Conservation (phyloP, 2,797 vertebrate species). For the Buphagus erythrorhynchus region DNA sequence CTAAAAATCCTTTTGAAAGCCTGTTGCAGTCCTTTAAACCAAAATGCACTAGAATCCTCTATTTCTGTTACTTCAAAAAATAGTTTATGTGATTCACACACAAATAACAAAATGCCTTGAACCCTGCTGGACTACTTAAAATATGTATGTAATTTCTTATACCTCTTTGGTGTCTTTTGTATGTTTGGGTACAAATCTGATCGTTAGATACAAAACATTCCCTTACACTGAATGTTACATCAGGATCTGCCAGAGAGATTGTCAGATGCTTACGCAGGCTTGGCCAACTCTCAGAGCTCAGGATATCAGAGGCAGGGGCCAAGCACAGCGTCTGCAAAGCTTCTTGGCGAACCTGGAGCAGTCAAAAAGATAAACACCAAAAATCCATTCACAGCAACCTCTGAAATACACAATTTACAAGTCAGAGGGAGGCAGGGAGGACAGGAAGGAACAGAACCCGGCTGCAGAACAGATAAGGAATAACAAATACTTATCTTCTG, state of each 20-base stretch:
- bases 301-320: constrained; percentile 90
- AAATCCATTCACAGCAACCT: not conserved
- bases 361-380: not conserved
- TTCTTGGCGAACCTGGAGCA: constrained; percentile 86
- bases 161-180: not conserved
- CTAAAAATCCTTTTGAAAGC: not conserved
- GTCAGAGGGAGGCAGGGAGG: not conserved
- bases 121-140: not conserved
- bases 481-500: not conserved
- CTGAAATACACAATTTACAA: not conserved
- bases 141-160: not conserved
- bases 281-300: constrained; percentile 91
- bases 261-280: constrained; percentile 85
- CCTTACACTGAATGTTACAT: constrained; percentile 88
- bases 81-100: not conserved
- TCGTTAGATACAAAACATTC: not conserved
- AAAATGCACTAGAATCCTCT: not conserved
- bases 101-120: not conserved
- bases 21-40: not conserved
- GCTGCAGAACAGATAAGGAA: not conserved
- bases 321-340: constrained; percentile 87
- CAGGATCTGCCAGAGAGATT: constrained; percentile 83
- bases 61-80: not conserved
- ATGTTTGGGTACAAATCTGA: not conserved
- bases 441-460: not conserved